A percentile compares a stretch with the other conserved stretches of the same genome.
Conservation (phyloP, 2,113 vertebrate genomes). For the Circaetus cinerascens region DNA sequence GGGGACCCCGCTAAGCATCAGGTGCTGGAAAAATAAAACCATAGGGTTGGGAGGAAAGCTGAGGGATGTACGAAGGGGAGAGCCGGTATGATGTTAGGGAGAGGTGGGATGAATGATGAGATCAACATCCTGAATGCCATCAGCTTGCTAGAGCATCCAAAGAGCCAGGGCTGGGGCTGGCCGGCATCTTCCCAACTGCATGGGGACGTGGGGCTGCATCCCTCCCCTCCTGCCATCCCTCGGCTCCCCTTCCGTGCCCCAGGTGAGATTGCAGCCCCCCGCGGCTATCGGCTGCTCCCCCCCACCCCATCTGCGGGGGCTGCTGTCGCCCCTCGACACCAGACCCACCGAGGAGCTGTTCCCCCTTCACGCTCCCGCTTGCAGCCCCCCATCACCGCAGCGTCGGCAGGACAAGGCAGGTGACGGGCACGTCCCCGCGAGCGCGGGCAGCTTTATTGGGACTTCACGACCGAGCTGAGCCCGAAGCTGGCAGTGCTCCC, state of each 20-base stretch:
- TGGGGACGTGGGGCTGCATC: background rate
- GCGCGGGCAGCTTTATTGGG: background rate
- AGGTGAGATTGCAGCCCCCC: background rate
- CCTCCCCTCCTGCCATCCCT: background rate
- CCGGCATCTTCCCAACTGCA: rapidly evolving
- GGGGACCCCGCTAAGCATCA: no score
- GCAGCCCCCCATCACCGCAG: background rate
- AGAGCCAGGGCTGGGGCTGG: background rate
- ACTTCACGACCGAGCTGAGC: rapidly evolving
- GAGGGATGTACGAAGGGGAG: background rate
- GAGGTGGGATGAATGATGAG: background rate
- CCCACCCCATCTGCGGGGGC: background rate
- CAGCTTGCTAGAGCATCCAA: background rate
- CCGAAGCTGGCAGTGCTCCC: rapidly evolving
- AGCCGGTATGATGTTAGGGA: no score
- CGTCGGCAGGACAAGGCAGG: background rate
- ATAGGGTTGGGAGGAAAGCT: background rate
- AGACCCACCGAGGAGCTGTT: background rate
- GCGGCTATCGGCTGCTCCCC: rapidly evolving
- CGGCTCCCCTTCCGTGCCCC: background rate
- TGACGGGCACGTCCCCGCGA: rapidly evolving
- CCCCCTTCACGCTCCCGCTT: background rate
- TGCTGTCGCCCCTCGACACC: background rate
- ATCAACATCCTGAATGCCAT: background rate
- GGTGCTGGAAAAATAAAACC: background rate